Conservation (phyloP, 1,140 invertebrate genomes). For the Drosophila navojoa region DNA sequence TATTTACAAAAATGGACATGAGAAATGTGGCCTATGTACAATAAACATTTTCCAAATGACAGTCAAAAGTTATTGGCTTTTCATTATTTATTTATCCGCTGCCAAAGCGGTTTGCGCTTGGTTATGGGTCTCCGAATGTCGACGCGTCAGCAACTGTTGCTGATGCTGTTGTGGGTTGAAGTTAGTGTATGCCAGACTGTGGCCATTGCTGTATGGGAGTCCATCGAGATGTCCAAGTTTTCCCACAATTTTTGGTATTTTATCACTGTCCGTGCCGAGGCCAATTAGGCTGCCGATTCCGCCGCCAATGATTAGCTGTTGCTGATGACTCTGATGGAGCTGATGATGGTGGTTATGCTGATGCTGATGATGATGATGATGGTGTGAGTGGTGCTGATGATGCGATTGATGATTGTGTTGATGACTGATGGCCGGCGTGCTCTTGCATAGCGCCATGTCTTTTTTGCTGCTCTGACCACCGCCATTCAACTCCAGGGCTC, state of each 20-base stretch:
- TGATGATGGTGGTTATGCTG: conserved; percentile 26
- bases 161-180: conserved; percentile 49
- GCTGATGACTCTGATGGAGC: conserved; percentile 24
- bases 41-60: conserved; percentile 23
- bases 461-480: conserved; percentile 15
- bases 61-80: conserved; percentile 24
- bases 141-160: conserved; percentile 60
- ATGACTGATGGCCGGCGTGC: conserved; percentile 67
- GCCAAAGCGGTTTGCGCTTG: conserved; percentile 56
- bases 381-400: conserved; percentile 23
- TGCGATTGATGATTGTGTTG: conserved; percentile 32
- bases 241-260: conserved; percentile 84
- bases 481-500: conserved; percentile 60
- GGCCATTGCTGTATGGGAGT: conserved; percentile 67
- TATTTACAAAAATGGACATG: conserved; percentile 40
- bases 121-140: conserved; percentile 64
- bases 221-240: conserved; percentile 81
- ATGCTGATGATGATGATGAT: conserved; percentile 16
- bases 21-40: conserved; percentile 42
- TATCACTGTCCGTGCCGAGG: conserved; percentile 74
- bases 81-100: conserved; percentile 54
- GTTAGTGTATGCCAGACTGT: conserved; percentile 13
- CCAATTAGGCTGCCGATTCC: conserved; percentile 64
- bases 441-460: conserved; percentile 61
- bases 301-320: conserved; percentile 49